A percentile compares a stretch with the other conserved stretches of the same genome.
Evolutionary conservation across 2,888 invertebrate genomes (phyloP).

Genomic region (Sphecodes monilicornis): DNA sequence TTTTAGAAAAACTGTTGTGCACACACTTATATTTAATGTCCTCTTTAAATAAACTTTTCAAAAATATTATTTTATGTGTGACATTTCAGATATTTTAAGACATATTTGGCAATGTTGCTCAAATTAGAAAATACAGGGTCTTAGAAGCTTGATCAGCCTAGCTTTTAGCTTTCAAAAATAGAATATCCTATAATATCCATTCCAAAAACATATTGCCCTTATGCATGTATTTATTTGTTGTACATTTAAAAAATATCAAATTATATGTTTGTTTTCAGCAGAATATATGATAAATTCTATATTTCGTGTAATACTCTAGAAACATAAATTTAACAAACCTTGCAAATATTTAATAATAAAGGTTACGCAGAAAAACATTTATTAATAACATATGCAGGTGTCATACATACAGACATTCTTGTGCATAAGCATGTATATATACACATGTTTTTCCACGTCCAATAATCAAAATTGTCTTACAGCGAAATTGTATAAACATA

Average conservation of each 20-base stretch:
- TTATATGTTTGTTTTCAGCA: not conserved
- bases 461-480: not conserved
- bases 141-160: slow-evolving; percentile 76
- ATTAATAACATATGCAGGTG: slow-evolving; percentile 3
- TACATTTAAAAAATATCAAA: slow-evolving; percentile 23
- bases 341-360: slow-evolving; percentile 9
- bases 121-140: slow-evolving; percentile 76
- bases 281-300: not conserved
- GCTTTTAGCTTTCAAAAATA: slow-evolving; percentile 81
- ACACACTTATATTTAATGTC: not conserved
- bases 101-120: slow-evolving; percentile 73
- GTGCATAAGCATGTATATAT: not conserved
- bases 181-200: slow-evolving; percentile 78
- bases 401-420: not conserved
- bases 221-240: slow-evolving; percentile 53
- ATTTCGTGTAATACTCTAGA: not conserved
- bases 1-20: not conserved
- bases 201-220: slow-evolving; percentile 77
- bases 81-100: slow-evolving; percentile 51
- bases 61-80: slow-evolving; percentile 10
- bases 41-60: not conserved
- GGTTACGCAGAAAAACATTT: not conserved
- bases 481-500: not conserved
- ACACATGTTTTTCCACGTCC: not conserved
- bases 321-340: not conserved